phyloP scores from a whole-genome alignment of 2,888 invertebrate species.

The Latrodectus hesperus region DNA sequence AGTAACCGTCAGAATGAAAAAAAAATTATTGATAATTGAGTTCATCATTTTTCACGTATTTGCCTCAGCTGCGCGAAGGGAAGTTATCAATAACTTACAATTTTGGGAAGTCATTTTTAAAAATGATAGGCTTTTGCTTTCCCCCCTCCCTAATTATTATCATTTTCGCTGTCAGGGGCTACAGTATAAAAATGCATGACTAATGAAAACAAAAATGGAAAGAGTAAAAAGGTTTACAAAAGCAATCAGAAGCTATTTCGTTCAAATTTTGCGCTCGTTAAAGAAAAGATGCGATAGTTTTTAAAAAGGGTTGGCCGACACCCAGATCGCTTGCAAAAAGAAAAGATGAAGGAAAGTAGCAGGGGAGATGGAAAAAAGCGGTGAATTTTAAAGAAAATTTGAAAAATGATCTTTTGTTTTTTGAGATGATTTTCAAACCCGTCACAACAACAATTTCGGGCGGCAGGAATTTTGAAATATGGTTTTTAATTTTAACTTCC shows the following conservation, averaged over 20 bases:
- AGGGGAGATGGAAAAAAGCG: no score
- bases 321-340: no score
- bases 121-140: not conserved
- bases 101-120: conserved; percentile 33
- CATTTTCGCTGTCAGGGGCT: not conserved
- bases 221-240: conserved; percentile 3
- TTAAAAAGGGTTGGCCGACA: not conserved
- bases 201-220: not conserved
- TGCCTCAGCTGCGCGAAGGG: not conserved
- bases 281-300: conserved; percentile 27
- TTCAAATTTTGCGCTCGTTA: conserved; percentile 32
- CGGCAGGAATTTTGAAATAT: no score
- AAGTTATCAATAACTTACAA: conserved; percentile 65
- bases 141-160: not conserved
- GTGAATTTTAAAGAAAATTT: no score
- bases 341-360: no score
- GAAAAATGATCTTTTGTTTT: no score
- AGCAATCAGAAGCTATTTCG: conserved; percentile 12
- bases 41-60: conserved; percentile 64
- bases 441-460: no score
- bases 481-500: no score
- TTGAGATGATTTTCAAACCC: no score
- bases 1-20: conserved; percentile 6
- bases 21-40: conserved; percentile 56
- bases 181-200: conserved; percentile 1